These are phyloP conservation scores for Cyphomyrmex costatus DNA, from an alignment of 1,140 invertebrate genomes.

Conservation along the genomic window DNA sequence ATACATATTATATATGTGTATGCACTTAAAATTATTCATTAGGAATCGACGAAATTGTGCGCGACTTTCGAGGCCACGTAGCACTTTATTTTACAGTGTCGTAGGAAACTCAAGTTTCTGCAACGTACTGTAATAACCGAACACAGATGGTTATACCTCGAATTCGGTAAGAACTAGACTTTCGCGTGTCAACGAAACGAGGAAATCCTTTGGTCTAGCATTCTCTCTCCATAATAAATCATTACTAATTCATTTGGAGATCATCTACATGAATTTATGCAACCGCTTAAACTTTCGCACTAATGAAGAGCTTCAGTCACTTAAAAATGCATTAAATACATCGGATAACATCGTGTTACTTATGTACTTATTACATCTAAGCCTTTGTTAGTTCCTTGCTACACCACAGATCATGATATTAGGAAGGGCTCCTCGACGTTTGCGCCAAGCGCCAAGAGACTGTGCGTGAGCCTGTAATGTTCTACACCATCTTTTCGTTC, in stretches of 20 bases:
- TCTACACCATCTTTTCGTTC: conserved; percentile 95
- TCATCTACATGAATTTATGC: conserved; percentile 48
- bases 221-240: conserved; percentile 65
- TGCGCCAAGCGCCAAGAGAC: conserved; percentile 96
- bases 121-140: conserved; percentile 80
- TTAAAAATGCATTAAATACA: background rate
- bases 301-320: background rate
- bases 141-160: conserved; percentile 47
- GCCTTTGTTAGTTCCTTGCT: conserved; percentile 77
- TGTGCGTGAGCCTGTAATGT: conserved; percentile 96
- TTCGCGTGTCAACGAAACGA: conserved; percentile 62
- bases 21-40: conserved; percentile 71
- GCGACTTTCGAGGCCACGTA: conserved; percentile 32
- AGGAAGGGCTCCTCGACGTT: conserved; percentile 95
- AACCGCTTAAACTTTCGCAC: background rate
- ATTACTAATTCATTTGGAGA: conserved; percentile 66
- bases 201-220: conserved; percentile 71
- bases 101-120: conserved; percentile 83
- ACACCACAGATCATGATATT: conserved; percentile 98
- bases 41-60: conserved; percentile 71
- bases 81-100: conserved; percentile 77
- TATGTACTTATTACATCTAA: conserved; percentile 9
- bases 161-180: conserved; percentile 69
- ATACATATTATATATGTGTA: conserved; percentile 37
- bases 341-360: background rate